Percentiles rank a stretch among this genome's conserved stretches.
Conservation (phyloP, 2,797 vertebrate species). For the Ptychadena robeensis region DNA sequence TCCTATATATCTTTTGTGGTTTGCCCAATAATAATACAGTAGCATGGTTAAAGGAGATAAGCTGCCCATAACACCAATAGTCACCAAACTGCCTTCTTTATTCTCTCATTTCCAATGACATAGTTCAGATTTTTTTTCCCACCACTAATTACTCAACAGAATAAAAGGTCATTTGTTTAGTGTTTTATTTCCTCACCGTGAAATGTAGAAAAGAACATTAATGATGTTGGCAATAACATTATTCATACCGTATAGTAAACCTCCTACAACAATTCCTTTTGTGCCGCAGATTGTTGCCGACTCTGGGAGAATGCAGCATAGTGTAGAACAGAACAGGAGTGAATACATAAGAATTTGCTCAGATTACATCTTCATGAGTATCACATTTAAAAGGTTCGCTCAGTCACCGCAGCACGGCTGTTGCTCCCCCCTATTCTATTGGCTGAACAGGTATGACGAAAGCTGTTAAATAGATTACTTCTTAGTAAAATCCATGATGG, state of each 20-base stretch:
- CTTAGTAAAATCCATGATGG: constrained; percentile 62
- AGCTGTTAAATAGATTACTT: constrained; percentile 66
- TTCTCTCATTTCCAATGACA: too few species aligned
- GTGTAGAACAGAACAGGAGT: constrained; percentile 24
- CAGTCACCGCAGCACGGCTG: constrained; percentile 52
- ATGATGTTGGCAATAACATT: neutral
- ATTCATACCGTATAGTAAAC: neutral
- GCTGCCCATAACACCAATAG: too few species aligned
- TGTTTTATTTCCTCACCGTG: neutral
- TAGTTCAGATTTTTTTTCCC: too few species aligned
- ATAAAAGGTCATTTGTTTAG: neutral
- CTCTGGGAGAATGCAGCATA: constrained; percentile 12
- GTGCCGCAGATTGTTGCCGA: neutral
- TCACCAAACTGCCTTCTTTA: too few species aligned
- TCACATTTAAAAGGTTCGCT: constrained; percentile 63
- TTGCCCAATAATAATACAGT: too few species aligned
- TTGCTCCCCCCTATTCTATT: constrained; percentile 66
- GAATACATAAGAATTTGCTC: constrained; percentile 66
- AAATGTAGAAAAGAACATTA: neutral
- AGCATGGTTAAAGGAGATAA: too few species aligned
- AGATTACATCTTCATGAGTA: constrained; percentile 66
- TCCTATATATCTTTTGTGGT: too few species aligned
- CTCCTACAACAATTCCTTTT: constrained; percentile 7
- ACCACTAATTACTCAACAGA: too few species aligned
- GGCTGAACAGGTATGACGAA: constrained; percentile 65